These are phyloP conservation scores for Melanophora roralis DNA, from an alignment of 2,888 invertebrate genomes.

Conservation along the genomic window DNA sequence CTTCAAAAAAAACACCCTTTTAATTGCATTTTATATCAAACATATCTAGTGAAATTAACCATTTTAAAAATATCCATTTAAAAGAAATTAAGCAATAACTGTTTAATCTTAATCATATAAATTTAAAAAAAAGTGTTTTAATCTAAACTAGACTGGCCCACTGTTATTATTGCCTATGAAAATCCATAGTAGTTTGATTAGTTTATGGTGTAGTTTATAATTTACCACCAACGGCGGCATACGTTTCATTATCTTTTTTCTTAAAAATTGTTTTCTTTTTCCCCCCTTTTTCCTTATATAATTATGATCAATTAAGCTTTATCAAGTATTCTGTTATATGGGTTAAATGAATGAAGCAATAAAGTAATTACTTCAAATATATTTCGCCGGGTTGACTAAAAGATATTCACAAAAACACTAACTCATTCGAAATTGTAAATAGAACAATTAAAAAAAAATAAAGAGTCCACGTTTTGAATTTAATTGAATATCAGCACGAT, in stretches of 20 bases:
- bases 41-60: too few species aligned
- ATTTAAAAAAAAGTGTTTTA: too few species aligned
- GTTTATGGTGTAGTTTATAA: not conserved
- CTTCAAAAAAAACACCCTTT: too few species aligned
- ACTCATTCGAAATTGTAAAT: not conserved
- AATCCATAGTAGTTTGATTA: conserved; percentile 27
- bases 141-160: not conserved
- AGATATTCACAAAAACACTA: not conserved
- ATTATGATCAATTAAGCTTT: conserved; percentile 54
- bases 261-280: not conserved
- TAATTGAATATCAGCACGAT: conserved; percentile 36
- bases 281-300: conserved; percentile 10
- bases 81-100: too few species aligned
- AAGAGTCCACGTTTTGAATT: conserved; percentile 1
- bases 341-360: conserved; percentile 5
- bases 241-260: not conserved
- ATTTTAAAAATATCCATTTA: too few species aligned
- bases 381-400: not conserved
- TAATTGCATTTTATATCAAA: too few species aligned
- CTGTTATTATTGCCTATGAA: conserved; percentile 3
- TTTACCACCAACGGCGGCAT: conserved; percentile 47
- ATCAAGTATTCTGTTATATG: conserved; percentile 38
- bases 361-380: not conserved
- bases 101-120: too few species aligned
- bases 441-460: not conserved